Base-by-base conservation (phyloP, 2,888 invertebrate genomes). In the Escarpia spicata region DNA sequence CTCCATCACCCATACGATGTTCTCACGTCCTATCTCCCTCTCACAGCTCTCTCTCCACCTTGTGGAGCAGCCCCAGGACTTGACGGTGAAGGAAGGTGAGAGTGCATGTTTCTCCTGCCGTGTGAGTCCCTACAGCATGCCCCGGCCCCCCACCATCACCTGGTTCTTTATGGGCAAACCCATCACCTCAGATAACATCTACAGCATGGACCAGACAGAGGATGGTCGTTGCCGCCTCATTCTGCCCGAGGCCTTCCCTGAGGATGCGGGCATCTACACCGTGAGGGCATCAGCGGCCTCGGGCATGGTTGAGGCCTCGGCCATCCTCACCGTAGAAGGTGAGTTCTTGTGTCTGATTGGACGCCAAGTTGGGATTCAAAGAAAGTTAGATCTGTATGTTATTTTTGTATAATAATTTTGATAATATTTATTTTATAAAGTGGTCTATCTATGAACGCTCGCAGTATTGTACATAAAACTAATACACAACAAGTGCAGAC, bases 211-310 rank as follows among this genome's bases (percentile, higher is more conserved):
- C 58, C 92, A 58, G 52, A n/a, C 58, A 31, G 93, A 91, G 37
- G 93, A 92, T 26, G 93, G 94, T 10, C n/a, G 31, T 37, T 92
- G 92, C 90, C 58, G 98, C 92, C 97, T 99, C 93, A 97, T 98
- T 92, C 98, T 99, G 93, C 98, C 99, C 95, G 99, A 99, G 97
- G 97, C 97, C 9, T 99, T 99, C 96, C 97, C 98, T 96, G 99
- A 99, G 97, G 99, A 99, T 96, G 98, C 98, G 37, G 99, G 99
- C 12, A 98, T 99, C 26, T 99, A 99, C 96, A 98, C 98, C 94
- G 98, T 98, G 93, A 98, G 99, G 92, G 98, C 99, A 92, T 98
- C 99, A 97, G 99, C 99, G 96, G 98, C 99, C 97, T 99, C 99
- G 96, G 99, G 99, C 89, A 98, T 98, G 95, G 99, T 99, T 43